Evolutionary conservation across 2,797 vertebrate species (phyloP), one percentile per base, ranked within the genome.

Genomic region (Myotis daubentonii): DNA sequence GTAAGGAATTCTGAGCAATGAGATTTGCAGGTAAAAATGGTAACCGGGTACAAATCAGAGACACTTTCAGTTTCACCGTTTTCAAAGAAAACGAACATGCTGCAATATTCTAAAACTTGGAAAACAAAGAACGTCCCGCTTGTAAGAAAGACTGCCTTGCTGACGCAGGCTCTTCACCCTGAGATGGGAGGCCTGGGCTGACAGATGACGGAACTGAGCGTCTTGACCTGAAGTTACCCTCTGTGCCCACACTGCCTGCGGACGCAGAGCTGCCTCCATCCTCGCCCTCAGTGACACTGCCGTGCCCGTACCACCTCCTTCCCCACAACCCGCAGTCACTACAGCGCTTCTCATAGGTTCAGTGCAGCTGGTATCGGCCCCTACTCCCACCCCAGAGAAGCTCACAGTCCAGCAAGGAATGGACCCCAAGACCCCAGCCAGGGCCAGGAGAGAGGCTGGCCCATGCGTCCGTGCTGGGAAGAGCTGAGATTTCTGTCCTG

Each of bases 401-500:
- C 33, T 79, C 51, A 17, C 0, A 0, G 28, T 22, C 23, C 11
- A 36, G 30, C 28, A 19, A 70, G 36, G 25, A 83, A 71, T 2
- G 53, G 28, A 51, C 15, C 38, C 44, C 8, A 20, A 68, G 33
- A 28, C 47, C 41, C 66, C 16, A 20, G 8, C 4, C 80, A 6
- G 38, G 60, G 13, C 6, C 2, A 4, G 47, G 60, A 44, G n/a
- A 51, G 74, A 89, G 62, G 81, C 71, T 23, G 33, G n/a, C 5
- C 3, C n/a, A 5, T 0, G 0, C 0, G 7, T 55, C 13, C 78
- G 0, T 0, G 5, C 15, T 6, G 49, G 65, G 25, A 74, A n/a
- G 70, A 28, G 19, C 9, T 19, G 11, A 38, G 22, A 41, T 36
- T 25, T 68, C 62, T 53, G 66, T 44, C n/a, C 30, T 2, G 20